Evolutionary conservation across 64 coral and sea anemone genomes (phyloP).

Genomic region (Dendrophyllia cribrosa): DNA sequence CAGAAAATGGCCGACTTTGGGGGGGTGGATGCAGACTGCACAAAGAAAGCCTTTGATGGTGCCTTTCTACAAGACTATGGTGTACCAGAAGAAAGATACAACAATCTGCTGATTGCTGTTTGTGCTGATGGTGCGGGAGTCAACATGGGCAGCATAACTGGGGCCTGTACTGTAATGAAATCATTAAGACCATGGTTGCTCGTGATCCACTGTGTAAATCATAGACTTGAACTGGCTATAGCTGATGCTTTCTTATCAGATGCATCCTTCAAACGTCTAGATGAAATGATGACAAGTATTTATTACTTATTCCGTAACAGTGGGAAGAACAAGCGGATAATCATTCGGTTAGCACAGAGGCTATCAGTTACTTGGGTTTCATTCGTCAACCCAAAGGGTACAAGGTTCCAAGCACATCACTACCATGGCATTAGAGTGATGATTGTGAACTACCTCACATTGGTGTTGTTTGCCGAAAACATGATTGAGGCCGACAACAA

Average conservation of each 20-base stretch:
- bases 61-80: slow-evolving; percentile 40
- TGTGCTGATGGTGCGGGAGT: slow-evolving; percentile 50
- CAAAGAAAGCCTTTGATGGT: slow-evolving; percentile 57
- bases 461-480: slow-evolving; percentile 49
- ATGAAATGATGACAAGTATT: slow-evolving; percentile 64
- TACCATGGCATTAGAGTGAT: slow-evolving; percentile 45
- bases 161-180: slow-evolving; percentile 60
- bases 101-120: slow-evolving; percentile 53
- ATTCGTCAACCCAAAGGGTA: slow-evolving; percentile 64
- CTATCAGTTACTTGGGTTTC: slow-evolving; percentile 74
- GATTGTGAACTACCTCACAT: slow-evolving; percentile 50
- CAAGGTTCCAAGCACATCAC: slow-evolving; percentile 58
- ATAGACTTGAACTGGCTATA: slow-evolving; percentile 44
- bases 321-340: slow-evolving; percentile 57
- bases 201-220: slow-evolving; percentile 35
- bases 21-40: slow-evolving; percentile 53
- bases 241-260: slow-evolving; percentile 55
- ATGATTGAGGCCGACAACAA: slow-evolving; percentile 65
- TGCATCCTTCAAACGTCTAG: slow-evolving; percentile 59
- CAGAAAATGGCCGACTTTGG: slow-evolving; percentile 63
- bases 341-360: slow-evolving; percentile 53
- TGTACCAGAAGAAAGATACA: slow-evolving; percentile 30
- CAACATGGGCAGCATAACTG: slow-evolving; percentile 56
- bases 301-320: slow-evolving; percentile 55
- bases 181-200: slow-evolving; percentile 28